Evolutionary conservation across 2,797 vertebrate species (phyloP).

Genomic region (Peromyscus aztecus): DNA sequence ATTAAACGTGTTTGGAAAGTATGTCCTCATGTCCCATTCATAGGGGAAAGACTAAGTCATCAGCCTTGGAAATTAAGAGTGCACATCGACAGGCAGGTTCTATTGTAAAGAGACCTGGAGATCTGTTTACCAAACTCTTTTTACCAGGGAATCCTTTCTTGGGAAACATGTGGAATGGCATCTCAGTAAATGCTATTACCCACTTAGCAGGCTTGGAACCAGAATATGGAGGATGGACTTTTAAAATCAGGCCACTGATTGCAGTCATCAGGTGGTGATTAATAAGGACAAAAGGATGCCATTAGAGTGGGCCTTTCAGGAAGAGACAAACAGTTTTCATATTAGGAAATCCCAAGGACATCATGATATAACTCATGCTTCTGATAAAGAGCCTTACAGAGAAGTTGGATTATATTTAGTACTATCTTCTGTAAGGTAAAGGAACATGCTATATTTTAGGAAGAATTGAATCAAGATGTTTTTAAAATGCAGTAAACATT

Average conservation of each 20-base stretch:
- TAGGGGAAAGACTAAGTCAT: background rate
- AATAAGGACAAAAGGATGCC: slow-evolving; percentile 21
- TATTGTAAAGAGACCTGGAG: background rate
- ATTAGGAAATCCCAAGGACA: background rate
- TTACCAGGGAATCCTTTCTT: slow-evolving; percentile 45
- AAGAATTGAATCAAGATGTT: slow-evolving; percentile 54
- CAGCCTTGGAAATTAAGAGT: slow-evolving; percentile 2
- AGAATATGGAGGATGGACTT: slow-evolving; percentile 28
- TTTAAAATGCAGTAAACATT: slow-evolving; percentile 32
- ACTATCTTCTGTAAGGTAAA: slow-evolving; percentile 43
- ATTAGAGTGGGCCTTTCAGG: background rate
- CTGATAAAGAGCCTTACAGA: slow-evolving; percentile 9
- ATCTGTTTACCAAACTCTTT: slow-evolving; percentile 1
- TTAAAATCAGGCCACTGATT: slow-evolving; percentile 59
- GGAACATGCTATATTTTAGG: slow-evolving; percentile 50
- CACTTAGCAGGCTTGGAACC: slow-evolving; percentile 19
- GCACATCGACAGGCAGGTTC: slow-evolving; percentile 12
- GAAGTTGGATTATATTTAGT: slow-evolving; percentile 42
- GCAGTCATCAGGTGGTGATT: slow-evolving; percentile 29
- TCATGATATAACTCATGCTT: slow-evolving; percentile 2
- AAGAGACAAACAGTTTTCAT: slow-evolving; percentile 46
- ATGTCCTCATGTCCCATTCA: slow-evolving; percentile 39
- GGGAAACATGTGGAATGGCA: background rate
- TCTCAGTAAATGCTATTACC: slow-evolving; percentile 30
- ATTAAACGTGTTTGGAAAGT: slow-evolving; percentile 62